Base-by-base conservation (phyloP, 2,113 vertebrate species). In the Apeltes quadracus region DNA sequence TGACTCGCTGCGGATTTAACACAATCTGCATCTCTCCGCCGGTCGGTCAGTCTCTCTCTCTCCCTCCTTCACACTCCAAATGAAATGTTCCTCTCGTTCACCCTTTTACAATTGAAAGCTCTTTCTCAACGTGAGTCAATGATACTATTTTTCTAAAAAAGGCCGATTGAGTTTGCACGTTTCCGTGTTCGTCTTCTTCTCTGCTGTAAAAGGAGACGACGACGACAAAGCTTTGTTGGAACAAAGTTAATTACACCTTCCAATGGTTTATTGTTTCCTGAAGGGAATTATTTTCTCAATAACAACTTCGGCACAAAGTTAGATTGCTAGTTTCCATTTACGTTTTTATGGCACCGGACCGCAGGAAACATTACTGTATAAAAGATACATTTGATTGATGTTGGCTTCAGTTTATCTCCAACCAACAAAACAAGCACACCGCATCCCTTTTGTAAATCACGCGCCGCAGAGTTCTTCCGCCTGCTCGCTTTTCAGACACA, bases 1-100 rank as follows among this genome's bases (percentile, higher is more conserved):
- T 93, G 93, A 94, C 88, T 94, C 84, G 92, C 91, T 90, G 91
- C 65, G 87, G 91, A 92, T 93, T 94, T 94, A 93, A 93, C 92
- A 92, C 93, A 92, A 93, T 94, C 92, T 93, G 87, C 78, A 87
- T 89, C 85, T 90, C 92, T 89, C 89, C 87, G 55, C 66, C 29
- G 29, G 2, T 29, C 29, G 2, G 2, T 69, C 70, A 32, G 76
- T 64, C 71, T 55, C 62, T 72, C 69, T 73, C 56, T 27, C 68
- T 61, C 66, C 80, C 82, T 75, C 71, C 79, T 89, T 76, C 79
- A 79, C 79, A 67, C 67, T 78, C 76, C 71, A 73, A 75, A 69
- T 77, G 75, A 89, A 85, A 83, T 78, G 73, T 81, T 79, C 63
- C 72, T 88, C 84, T 79, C 79, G 36, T 81, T 80, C 77, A 62